phyloP scores from a whole-genome alignment of 37 sponge, comb jelly and placozoan genomes.

The Eunapius fragilis region DNA sequence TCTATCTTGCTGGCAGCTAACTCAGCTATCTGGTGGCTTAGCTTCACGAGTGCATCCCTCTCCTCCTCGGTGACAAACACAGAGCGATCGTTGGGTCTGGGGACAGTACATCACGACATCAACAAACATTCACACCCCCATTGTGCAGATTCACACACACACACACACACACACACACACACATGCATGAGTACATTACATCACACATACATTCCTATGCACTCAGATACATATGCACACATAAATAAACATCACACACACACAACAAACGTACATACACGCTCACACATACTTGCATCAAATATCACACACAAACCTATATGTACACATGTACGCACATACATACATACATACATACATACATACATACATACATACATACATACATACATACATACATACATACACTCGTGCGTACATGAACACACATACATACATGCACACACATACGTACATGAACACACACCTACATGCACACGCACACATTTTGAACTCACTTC shows the following conservation, averaged over 20 bases:
- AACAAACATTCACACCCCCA: not conserved
- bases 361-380: not conserved
- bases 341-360: not conserved
- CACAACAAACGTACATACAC: too few species aligned
- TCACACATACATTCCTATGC: not conserved
- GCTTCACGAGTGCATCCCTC: conserved; percentile 9
- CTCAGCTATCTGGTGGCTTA: conserved; percentile 43
- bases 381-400: not conserved
- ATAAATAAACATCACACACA: too few species aligned
- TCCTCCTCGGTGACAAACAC: conserved; percentile 52
- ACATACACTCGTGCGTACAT: not conserved
- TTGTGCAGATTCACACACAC: not conserved
- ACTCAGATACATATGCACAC: too few species aligned
- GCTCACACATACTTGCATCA: not conserved
- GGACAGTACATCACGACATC: not conserved
- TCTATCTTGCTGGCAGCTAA: conserved; percentile 40
- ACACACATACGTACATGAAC: not conserved
- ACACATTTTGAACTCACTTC: conserved; percentile 38
- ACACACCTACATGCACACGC: too few species aligned
- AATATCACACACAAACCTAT: not conserved
- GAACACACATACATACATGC: not conserved
- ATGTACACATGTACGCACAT: not conserved
- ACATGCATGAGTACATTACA: not conserved
- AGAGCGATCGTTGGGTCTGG: conserved; percentile 42
- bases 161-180: not conserved